These are phyloP conservation scores for Tetragnatha versicolor DNA, from an alignment of 1,140 invertebrate genomes.

Conservation along the genomic window DNA sequence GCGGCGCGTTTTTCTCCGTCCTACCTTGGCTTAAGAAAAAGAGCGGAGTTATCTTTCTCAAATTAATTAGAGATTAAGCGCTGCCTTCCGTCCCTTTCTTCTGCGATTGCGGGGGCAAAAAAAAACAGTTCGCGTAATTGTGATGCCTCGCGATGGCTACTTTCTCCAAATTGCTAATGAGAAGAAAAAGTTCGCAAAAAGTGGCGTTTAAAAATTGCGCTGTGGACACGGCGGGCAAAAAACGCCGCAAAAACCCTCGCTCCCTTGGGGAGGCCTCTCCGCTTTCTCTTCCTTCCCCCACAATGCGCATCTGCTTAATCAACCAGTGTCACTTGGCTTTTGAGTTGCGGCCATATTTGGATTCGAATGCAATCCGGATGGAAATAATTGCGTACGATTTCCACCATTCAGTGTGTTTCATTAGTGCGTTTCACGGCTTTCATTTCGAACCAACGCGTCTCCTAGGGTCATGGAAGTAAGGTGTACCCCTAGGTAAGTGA, in stretches of 20 bases:
- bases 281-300: too few species aligned
- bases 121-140: constrained; percentile 50
- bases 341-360: too few species aligned
- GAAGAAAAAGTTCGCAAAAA: constrained; percentile 40
- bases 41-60: constrained; percentile 52
- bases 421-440: too few species aligned
- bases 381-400: too few species aligned
- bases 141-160: constrained; percentile 39
- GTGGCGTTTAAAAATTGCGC: constrained; percentile 27
- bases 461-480: too few species aligned
- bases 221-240: background rate
- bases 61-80: constrained; percentile 56
- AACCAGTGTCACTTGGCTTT: too few species aligned
- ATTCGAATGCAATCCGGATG: too few species aligned
- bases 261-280: too few species aligned
- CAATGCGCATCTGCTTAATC: too few species aligned
- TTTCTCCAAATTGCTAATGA: constrained; percentile 50
- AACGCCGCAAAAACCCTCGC: background rate
- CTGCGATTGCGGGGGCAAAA: constrained; percentile 13
- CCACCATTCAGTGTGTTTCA: too few species aligned
- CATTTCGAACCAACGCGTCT: too few species aligned
- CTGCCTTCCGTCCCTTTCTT: constrained; percentile 35
- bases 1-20: constrained; percentile 50
- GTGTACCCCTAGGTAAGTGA: too few species aligned
- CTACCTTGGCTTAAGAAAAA: constrained; percentile 50